These are phyloP conservation scores for Oryzias javanicus DNA, from an alignment of 2,113 vertebrate species.

Conservation along the genomic window DNA sequence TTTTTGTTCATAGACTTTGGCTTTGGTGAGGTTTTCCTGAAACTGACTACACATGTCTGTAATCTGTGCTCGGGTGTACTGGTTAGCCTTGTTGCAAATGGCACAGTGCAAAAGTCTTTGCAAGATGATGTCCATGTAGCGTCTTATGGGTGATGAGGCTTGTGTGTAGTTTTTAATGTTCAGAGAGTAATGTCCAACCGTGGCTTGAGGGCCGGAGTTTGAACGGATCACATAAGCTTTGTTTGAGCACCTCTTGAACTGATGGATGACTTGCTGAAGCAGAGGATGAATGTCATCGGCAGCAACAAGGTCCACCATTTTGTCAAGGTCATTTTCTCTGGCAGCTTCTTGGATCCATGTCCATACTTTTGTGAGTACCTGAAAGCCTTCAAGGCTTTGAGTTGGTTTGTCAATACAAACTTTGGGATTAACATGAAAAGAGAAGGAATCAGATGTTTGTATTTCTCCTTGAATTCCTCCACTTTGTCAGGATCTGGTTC, in stretches of 20 bases:
- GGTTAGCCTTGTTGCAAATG: slow-evolving; percentile 40
- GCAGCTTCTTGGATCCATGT: slow-evolving; percentile 49
- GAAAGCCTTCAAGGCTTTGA: slow-evolving; percentile 30
- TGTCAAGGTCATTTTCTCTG: slow-evolving; percentile 61
- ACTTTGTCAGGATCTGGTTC: slow-evolving; percentile 67
- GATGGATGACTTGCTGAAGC: slow-evolving; percentile 70
- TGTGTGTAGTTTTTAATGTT: slow-evolving; percentile 81
- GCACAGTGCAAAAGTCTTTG: slow-evolving; percentile 81
- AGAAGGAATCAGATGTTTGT: slow-evolving; percentile 66
- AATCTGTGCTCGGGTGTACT: slow-evolving; percentile 68
- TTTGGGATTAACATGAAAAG: slow-evolving; percentile 77
- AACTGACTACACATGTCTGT: slow-evolving; percentile 77
- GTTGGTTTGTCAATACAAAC: slow-evolving; percentile 23
- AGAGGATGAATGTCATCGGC: slow-evolving; percentile 87
- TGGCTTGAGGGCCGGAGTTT: slow-evolving; percentile 48
- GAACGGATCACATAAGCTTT: slow-evolving; percentile 75
- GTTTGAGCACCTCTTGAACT: slow-evolving; percentile 72
- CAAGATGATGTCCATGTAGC: slow-evolving; percentile 84
- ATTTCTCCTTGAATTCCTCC: slow-evolving; percentile 57
- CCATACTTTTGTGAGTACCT: slow-evolving; percentile 50
- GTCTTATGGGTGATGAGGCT: slow-evolving; percentile 88
- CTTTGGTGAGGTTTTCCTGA: slow-evolving; percentile 57
- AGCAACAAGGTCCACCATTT: slow-evolving; percentile 81
- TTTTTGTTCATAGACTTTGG: slow-evolving; percentile 67
- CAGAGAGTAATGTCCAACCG: slow-evolving; percentile 79